phyloP scores from a whole-genome alignment of 2,888 invertebrate genomes.

The Gonocerus acuteangulatus region DNA sequence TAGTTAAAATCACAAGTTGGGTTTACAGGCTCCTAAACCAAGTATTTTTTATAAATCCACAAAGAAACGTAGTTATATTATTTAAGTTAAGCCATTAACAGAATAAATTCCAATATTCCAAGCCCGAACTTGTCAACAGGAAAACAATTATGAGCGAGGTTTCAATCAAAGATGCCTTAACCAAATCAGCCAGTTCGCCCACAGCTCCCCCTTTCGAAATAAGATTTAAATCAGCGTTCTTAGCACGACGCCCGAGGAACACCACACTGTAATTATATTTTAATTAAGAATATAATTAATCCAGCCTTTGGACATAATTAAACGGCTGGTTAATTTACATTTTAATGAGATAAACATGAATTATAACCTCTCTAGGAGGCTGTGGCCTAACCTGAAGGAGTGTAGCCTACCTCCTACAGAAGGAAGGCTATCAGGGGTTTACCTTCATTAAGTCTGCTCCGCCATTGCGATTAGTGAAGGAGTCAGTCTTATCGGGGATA shows the following conservation, averaged over 20 bases:
- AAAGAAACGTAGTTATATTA: too few relatives aligned
- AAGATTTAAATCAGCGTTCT: slow-evolving; percentile 33
- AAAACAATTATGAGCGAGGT: too few relatives aligned
- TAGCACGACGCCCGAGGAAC: slow-evolving; percentile 6
- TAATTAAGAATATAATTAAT: slow-evolving; percentile 36
- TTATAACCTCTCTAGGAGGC: slow-evolving; percentile 6
- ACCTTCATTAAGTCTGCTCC: slow-evolving; percentile 18
- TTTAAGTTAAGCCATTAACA: too few relatives aligned
- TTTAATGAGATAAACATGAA: slow-evolving; percentile 34
- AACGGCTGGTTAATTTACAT: slow-evolving; percentile 35
- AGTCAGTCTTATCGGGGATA: not conserved
- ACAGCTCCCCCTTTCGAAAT: slow-evolving; percentile 21
- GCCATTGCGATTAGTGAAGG: not conserved
- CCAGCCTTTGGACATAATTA: slow-evolving; percentile 36
- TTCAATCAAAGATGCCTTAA: too few relatives aligned
- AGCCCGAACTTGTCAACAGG: too few relatives aligned
- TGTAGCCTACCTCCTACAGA: slow-evolving; percentile 11
- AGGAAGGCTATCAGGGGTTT: slow-evolving; percentile 14
- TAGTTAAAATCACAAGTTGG: too few relatives aligned
- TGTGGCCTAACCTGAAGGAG: not conserved
- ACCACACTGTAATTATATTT: slow-evolving; percentile 34
- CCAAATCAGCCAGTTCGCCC: slow-evolving; percentile 37
- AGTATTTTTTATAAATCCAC: too few relatives aligned
- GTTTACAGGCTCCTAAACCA: too few relatives aligned
- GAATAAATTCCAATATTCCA: too few relatives aligned